Percentiles rank a stretch among this genome's conserved stretches.
These are phyloP conservation scores for Chaenodraco wilsoni DNA, from an alignment of 2,797 vertebrate genomes.

Conservation along the genomic window DNA sequence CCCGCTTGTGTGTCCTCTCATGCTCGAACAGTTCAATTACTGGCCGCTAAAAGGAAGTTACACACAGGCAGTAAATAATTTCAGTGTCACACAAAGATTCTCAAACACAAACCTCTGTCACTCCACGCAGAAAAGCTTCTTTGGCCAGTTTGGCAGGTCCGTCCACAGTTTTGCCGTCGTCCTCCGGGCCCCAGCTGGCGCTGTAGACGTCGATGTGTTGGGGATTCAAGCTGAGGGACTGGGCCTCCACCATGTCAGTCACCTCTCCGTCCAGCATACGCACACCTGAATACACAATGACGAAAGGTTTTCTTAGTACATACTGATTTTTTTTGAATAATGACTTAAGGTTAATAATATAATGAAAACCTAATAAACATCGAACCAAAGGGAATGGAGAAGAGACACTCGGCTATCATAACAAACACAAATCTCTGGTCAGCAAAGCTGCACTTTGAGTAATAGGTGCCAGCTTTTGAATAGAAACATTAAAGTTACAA, in stretches of 20 bases:
- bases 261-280: slow-evolving; percentile 99
- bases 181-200: slow-evolving; percentile 98
- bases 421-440: neutral
- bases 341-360: neutral
- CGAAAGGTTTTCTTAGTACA: slow-evolving; percentile 11
- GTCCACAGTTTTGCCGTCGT: slow-evolving; percentile 97
- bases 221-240: slow-evolving; percentile 94
- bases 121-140: slow-evolving; percentile 93
- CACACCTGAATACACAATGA: slow-evolving; percentile 84
- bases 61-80: slow-evolving; percentile 66
- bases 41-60: slow-evolving; percentile 61
- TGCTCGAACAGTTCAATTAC: slow-evolving; percentile 75
- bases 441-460: neutral
- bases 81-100: slow-evolving; percentile 33
- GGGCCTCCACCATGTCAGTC: slow-evolving; percentile 96
- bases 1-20: slow-evolving; percentile 64
- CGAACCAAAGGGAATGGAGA: neutral
- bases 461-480: slow-evolving; percentile 1
- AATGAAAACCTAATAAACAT: neutral
- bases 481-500: neutral
- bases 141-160: slow-evolving; percentile 95
- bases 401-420: neutral
- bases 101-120: slow-evolving; percentile 88
- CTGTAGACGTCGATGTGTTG: slow-evolving; percentile 98
- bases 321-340: neutral